Evolutionary conservation across 2,113 vertebrate species (phyloP).

Genomic region (Brachionichthys hirsutus): DNA sequence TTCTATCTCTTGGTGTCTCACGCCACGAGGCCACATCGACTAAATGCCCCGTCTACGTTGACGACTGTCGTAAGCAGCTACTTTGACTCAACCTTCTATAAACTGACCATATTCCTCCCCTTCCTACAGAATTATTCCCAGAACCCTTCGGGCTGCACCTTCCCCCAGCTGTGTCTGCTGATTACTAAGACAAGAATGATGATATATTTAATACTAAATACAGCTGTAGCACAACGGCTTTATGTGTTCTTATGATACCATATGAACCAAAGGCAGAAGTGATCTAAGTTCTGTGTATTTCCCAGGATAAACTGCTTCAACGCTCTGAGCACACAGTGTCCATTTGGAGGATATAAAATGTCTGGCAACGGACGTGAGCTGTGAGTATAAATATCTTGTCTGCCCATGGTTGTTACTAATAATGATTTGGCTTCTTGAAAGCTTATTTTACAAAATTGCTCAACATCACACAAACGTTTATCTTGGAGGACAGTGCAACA

Average conservation of each 20-base stretch:
- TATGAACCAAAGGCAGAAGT: slow-evolving; percentile 33
- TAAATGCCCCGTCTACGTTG: not conserved
- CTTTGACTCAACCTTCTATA: not conserved
- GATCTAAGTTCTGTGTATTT: slow-evolving; percentile 70
- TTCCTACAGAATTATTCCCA: slow-evolving; percentile 1
- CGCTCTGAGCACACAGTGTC: slow-evolving; percentile 96
- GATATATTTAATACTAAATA: no score
- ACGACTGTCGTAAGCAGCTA: not conserved
- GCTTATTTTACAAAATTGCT: slow-evolving; percentile 36
- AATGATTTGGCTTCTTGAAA: slow-evolving; percentile 53
- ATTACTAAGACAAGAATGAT: slow-evolving; percentile 34
- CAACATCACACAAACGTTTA: slow-evolving; percentile 36
- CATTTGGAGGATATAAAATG: slow-evolving; percentile 99
- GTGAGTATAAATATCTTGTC: slow-evolving; percentile 81
- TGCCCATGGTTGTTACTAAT: slow-evolving; percentile 41
- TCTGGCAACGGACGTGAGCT: slow-evolving; percentile 99
- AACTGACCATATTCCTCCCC: not conserved
- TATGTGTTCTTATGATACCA: slow-evolving; percentile 25
- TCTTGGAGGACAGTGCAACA: slow-evolving; percentile 39
- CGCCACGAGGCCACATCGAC: not conserved
- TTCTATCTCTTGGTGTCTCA: not conserved
- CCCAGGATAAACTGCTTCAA: slow-evolving; percentile 99
- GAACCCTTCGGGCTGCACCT: not conserved
- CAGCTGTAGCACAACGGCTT: slow-evolving; percentile 9
- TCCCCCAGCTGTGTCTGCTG: slow-evolving; percentile 33